Conservation (phyloP, 2,888 invertebrate genomes). For the Empis livida region DNA sequence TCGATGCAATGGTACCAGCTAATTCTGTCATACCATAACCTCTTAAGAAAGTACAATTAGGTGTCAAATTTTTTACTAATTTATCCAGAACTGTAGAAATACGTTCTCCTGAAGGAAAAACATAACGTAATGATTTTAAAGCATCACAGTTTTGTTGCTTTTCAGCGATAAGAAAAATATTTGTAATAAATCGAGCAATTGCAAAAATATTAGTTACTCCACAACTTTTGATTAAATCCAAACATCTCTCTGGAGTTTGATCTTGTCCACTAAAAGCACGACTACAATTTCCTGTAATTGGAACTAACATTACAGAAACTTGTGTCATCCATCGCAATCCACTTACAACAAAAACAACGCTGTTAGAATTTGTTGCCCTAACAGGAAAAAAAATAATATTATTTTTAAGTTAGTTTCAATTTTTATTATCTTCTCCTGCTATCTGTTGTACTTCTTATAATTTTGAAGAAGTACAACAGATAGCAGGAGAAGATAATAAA, state of each 20-base stretch:
- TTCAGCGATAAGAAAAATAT: background rate
- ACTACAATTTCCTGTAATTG: no score
- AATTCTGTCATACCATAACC: conserved; percentile 9
- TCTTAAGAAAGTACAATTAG: conserved; percentile 1
- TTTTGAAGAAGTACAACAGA: no score
- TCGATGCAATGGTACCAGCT: background rate
- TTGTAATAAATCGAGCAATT: background rate
- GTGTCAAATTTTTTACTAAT: background rate
- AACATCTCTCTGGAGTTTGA: no score
- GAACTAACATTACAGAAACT: no score
- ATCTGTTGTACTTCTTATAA: no score
- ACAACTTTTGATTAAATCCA: background rate
- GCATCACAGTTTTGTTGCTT: background rate
- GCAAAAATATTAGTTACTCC: conserved; percentile 4
- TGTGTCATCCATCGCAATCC: no score
- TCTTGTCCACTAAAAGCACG: no score
- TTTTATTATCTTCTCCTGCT: no score
- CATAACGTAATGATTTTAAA: background rate
- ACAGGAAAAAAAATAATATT: no score
- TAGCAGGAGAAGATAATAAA: no score
- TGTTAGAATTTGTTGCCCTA: background rate
- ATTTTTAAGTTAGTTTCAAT: no score
- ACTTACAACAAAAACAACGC: no score
- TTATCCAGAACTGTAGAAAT: background rate
- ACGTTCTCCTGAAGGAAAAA: conserved; percentile 1